A percentile compares a stretch with the other conserved stretches of the same genome.
Evolutionary conservation across 1,140 invertebrate species (phyloP).

Genomic region (Leptinotarsa defecta): DNA sequence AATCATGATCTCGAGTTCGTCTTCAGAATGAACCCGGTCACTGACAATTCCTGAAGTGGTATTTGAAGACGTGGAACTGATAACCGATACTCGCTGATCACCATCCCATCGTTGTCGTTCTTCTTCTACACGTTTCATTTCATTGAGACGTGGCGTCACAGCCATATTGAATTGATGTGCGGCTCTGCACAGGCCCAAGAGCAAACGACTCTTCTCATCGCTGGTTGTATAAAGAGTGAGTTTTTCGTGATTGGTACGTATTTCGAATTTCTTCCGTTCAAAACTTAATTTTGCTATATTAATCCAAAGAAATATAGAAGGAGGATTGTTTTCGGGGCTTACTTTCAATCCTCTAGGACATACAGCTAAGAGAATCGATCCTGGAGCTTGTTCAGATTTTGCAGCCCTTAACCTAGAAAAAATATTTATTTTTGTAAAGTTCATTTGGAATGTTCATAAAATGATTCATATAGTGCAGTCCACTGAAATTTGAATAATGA

Average conservation of each 20-base stretch:
- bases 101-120: constrained; percentile 58
- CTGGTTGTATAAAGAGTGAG: constrained; percentile 87
- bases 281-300: constrained; percentile 92
- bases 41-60: constrained; percentile 95
- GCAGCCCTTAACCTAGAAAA: constrained; percentile 72
- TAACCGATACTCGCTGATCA: constrained; percentile 87
- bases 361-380: constrained; percentile 78
- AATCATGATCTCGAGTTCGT: constrained; percentile 85
- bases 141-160: constrained; percentile 79
- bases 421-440: not conserved
- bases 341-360: constrained; percentile 87
- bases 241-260: constrained; percentile 84
- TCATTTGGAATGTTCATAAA: not conserved
- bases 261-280: constrained; percentile 96
- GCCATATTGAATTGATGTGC: constrained; percentile 96
- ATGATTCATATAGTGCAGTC: not conserved
- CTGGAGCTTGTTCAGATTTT: constrained; percentile 77
- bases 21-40: constrained; percentile 90
- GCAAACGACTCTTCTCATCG: constrained; percentile 89
- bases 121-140: constrained; percentile 76
- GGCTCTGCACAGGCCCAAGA: constrained; percentile 84
- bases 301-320: constrained; percentile 85
- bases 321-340: constrained; percentile 69
- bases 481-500: not conserved
- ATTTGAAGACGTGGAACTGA: constrained; percentile 90